phyloP scores from a whole-genome alignment of 2,113 vertebrate species.

The Tupaia chinensis region DNA sequence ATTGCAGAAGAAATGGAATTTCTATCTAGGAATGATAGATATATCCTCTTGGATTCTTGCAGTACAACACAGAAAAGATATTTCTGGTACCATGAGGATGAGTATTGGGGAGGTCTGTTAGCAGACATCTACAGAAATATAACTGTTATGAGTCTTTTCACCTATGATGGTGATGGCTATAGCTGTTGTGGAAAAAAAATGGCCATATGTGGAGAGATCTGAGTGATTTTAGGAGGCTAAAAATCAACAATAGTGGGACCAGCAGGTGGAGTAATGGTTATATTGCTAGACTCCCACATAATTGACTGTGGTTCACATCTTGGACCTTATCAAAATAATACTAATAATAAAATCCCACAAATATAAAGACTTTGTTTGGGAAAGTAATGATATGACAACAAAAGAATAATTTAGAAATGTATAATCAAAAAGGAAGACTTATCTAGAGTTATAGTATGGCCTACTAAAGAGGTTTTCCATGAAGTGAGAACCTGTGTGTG shows the following conservation, averaged over 20 bases:
- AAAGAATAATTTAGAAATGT: not conserved
- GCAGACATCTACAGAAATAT: not conserved
- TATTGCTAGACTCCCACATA: too few relatives aligned
- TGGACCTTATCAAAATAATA: not conserved
- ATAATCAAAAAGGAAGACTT: not conserved
- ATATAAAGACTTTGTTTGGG: not conserved
- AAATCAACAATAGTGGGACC: not conserved
- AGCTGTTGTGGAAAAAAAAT: not conserved
- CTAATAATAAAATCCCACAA: too few relatives aligned
- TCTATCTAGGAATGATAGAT: not conserved
- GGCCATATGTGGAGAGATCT: not conserved
- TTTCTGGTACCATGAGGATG: accelerated
- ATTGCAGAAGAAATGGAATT: not conserved
- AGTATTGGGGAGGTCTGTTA: not conserved
- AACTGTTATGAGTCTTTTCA: not conserved
- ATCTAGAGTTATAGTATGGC: not conserved
- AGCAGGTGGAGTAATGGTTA: too few relatives aligned
- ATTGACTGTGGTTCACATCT: too few relatives aligned
- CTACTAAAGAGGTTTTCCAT: not conserved
- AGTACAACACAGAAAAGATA: not conserved
- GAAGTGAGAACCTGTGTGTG: not conserved
- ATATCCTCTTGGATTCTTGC: not conserved
- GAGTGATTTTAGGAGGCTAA: not conserved
- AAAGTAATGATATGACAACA: not conserved
- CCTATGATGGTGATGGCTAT: too few relatives aligned